These are phyloP conservation scores for Sebastes goodei DNA, from an alignment of 2,797 vertebrate genomes.

Conservation along the genomic window DNA sequence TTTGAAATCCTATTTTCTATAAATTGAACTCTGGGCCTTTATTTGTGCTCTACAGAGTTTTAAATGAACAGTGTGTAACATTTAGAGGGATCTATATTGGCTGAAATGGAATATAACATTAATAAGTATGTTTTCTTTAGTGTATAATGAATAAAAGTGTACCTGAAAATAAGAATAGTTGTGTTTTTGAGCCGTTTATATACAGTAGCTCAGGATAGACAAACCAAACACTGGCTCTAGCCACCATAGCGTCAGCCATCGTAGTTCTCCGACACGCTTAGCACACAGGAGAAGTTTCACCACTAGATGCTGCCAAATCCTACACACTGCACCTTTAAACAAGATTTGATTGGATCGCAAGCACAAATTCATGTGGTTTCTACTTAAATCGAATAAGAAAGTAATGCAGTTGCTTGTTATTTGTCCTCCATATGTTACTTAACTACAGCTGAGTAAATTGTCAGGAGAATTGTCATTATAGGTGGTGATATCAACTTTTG, in stretches of 20 bases:
- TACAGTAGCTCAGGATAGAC: too few relatives aligned
- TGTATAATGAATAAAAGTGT: neutral
- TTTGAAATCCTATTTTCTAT: neutral
- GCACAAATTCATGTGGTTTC: neutral
- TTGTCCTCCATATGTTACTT: neutral
- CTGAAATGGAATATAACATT: neutral
- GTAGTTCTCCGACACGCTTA: too few relatives aligned
- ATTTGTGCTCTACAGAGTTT: neutral
- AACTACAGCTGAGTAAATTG: neutral
- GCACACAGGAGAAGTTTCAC: too few relatives aligned
- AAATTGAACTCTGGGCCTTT: neutral
- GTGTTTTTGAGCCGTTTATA: neutral
- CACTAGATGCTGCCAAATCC: too few relatives aligned
- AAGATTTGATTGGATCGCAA: neutral
- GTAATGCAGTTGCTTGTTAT: neutral
- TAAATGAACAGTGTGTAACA: neutral
- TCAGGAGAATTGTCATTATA: neutral
- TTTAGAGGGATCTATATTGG: neutral
- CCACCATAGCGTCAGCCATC: too few relatives aligned
- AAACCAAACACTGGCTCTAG: too few relatives aligned
- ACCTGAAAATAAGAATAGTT: neutral
- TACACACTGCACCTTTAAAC: neutral
- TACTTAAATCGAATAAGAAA: neutral
- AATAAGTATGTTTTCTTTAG: neutral
- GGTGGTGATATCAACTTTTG: neutral